Evolutionary conservation across 2,797 vertebrate genomes (phyloP).

Genomic region (Coreius guichenoti): DNA sequence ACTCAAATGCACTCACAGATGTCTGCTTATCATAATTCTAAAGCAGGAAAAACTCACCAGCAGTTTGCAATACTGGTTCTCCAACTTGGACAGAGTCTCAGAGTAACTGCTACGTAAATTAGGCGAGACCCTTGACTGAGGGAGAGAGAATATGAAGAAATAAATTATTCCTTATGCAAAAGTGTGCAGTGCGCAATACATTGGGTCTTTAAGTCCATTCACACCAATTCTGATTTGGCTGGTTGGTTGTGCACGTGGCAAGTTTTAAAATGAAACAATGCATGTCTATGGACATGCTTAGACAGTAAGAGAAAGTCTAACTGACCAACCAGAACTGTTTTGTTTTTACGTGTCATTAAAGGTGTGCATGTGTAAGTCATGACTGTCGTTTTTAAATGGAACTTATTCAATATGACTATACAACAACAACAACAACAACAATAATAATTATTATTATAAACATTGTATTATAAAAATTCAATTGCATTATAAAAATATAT

Average conservation of each 20-base stretch:
- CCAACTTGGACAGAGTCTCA: slow-evolving; percentile 92
- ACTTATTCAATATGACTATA: not conserved
- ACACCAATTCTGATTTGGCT: not conserved
- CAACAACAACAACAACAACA: not conserved
- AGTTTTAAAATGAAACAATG: not conserved
- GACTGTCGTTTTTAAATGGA: not conserved
- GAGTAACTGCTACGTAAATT: slow-evolving; percentile 92
- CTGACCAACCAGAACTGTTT: not conserved
- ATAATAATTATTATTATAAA: not conserved
- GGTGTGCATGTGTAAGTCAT: not conserved
- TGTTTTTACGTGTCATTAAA: not conserved
- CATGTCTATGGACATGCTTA: not conserved
- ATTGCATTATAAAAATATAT: not conserved
- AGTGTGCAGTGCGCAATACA: not conserved
- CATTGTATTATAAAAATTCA: not conserved
- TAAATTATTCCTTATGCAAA: not conserved
- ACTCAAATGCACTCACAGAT: slow-evolving; percentile 26
- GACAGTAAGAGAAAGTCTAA: not conserved
- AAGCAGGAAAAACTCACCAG: slow-evolving; percentile 81
- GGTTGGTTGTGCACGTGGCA: not conserved
- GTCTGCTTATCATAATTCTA: not conserved
- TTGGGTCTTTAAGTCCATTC: not conserved
- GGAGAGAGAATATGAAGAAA: slow-evolving; percentile 19
- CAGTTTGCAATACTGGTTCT: slow-evolving; percentile 95
- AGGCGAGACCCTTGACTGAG: slow-evolving; percentile 88